Base-by-base conservation (phyloP, 2,888 invertebrate species). In the Troglohyphantes excavatus region DNA sequence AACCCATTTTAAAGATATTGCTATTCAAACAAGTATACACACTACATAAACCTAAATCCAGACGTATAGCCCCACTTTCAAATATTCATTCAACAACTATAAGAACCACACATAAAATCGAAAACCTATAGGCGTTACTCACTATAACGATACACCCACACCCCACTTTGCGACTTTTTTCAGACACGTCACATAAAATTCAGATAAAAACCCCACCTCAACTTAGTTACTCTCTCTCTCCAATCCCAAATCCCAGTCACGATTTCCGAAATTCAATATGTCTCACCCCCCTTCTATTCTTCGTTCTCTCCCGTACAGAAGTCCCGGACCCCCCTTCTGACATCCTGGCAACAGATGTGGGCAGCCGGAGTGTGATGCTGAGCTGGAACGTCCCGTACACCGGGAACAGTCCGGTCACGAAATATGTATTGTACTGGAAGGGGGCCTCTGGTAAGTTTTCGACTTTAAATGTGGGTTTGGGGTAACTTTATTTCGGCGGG, bases 321-420 rank as follows among this genome's bases (percentile, higher is more conserved):
- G 92, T 92, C 2, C 93, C 94, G 0, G 93, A 93, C 78, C 92
- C 93, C 0, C 93, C 93, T 2, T 82, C 84, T 0, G 92, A 93
- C 81, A 89, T 93, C 26, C 92, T 91, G 23, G 91, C 93, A 9
- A 85, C 92, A n/a, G 92, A 93, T 76, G 91, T 92, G 6, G 92
- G 92, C 13, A 93, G 93, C 76, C 92, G 93, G 0, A 91, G 91
- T 39, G 92, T 93, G 2, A 91, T 91, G 0, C 68, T 94, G 2
- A 88, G 92, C 21, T 94, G 94, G 94, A 90, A 91, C 33, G 91
- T 92, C 26, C 93, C 93, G 0, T 93, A 93, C 82, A 92, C 93
- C 85, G 94, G 94, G 2, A 94, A 94, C 91, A 93, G 93, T 61
- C 92, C 92, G 2, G 92, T 94, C 27, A 90, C 92, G n/a, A 91